Evolutionary conservation across 2,113 vertebrate species (phyloP), one percentile per base, ranked within the genome.

Genomic region (Uropsilus gracilis): DNA sequence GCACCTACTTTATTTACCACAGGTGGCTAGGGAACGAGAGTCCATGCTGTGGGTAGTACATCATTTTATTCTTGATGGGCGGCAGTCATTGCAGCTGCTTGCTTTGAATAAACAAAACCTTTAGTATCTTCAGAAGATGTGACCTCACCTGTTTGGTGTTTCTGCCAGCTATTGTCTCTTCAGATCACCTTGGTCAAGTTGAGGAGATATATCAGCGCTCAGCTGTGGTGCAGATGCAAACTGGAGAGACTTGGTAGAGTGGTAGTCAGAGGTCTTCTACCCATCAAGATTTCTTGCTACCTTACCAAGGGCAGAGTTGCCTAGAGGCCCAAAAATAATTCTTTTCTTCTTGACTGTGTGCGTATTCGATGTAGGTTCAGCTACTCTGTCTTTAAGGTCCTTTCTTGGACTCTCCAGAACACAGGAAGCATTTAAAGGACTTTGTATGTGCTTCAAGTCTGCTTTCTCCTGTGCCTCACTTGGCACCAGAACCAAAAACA

Each of bases 401-500:
- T 42, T 66, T 46, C 8, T 10, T 32, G 24, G 68, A 13, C 20
- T 86, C 50, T 66, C 86, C 26, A 53, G 76, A 81, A 18, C 85
- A 48, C 1, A 20, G 37, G 11, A 63, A 50, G 28, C 53, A 93
- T 76, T 87, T 32, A 87, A 20, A 73, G 28, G 22, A 22, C 44
- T 10, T 46, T 55, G 39, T 13, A 7, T 85, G 32, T 39, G 17
- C 90, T 93, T 84, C 72, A 75, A 34, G 59, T 64, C 78, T 75
- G 37, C 22, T 53, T 14, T 71, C 85, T 86, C 14, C 17, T n/a
- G 1, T 72, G 28, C 55, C 12, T 75, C 17, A 18, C 39, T 91
- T 89, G 75, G 53, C 73, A 48, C 75, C 57, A 3, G n/a, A 86
- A 81, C 63, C 32, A 42, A 68, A 71, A 94, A 61, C 2, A 42